A percentile compares a stretch with the other conserved stretches of the same genome.
Conservation (phyloP, 2,888 invertebrate genomes). For the Sceliomorpha sp. region DNA sequence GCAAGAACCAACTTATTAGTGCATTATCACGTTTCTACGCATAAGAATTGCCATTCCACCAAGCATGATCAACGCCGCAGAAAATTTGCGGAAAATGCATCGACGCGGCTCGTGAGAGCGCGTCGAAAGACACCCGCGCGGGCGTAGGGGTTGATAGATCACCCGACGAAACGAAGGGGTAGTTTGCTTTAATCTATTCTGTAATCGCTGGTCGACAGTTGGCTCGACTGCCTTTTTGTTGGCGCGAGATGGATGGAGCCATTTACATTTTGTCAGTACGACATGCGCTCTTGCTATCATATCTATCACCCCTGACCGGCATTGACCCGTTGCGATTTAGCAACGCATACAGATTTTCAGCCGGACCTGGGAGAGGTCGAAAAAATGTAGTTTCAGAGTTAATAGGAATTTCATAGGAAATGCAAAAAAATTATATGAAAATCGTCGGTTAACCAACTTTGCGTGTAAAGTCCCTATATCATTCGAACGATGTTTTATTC, state of each 20-base stretch:
- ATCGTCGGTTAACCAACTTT: too few relatives aligned
- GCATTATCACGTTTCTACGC: too few relatives aligned
- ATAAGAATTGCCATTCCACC: too few relatives aligned
- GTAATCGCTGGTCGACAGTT: slow-evolving; percentile 80
- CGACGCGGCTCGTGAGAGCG: slow-evolving; percentile 2
- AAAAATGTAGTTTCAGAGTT: too few relatives aligned
- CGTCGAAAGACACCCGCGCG: slow-evolving; percentile 41
- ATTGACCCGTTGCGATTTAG: slow-evolving; percentile 41
- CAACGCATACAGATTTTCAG: slow-evolving; percentile 4
- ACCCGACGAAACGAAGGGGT: slow-evolving; percentile 79
- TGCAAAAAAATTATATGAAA: too few relatives aligned
- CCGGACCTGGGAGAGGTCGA: too few relatives aligned
- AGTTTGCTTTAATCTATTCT: slow-evolving; percentile 80
- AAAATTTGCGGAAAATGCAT: slow-evolving; percentile 29
- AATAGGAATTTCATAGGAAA: too few relatives aligned
- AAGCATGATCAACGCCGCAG: slow-evolving; percentile 2
- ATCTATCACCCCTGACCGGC: slow-evolving; percentile 74
- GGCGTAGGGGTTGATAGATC: slow-evolving; percentile 78
- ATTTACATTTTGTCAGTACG: slow-evolving; percentile 81
- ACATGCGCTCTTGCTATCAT: slow-evolving; percentile 79
- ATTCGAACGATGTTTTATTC: too few relatives aligned
- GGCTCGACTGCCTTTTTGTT: slow-evolving; percentile 78
- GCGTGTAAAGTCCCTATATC: too few relatives aligned
- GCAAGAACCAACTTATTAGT: too few relatives aligned
- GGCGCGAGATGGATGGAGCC: slow-evolving; percentile 78